These are phyloP conservation scores for Mastacembelus armatus DNA, from an alignment of 2,797 vertebrate genomes.

Conservation along the genomic window DNA sequence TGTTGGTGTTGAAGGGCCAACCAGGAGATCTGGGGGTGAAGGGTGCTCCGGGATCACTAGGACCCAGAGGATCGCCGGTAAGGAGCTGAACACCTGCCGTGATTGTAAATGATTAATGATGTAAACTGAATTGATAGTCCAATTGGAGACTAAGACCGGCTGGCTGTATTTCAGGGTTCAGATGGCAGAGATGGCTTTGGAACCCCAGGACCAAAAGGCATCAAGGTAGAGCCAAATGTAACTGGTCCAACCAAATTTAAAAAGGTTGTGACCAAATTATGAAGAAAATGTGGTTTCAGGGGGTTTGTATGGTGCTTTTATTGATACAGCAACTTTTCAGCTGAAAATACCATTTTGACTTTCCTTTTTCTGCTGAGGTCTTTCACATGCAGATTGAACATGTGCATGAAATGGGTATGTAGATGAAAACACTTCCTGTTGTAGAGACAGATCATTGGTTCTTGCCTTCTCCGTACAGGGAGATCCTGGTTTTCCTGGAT, in stretches of 20 bases:
- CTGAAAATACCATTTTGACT: too few species aligned
- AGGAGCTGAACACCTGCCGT: slow-evolving; percentile 39
- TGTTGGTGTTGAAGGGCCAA: slow-evolving; percentile 81
- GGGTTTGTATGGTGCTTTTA: too few species aligned
- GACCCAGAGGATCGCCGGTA: slow-evolving; percentile 83
- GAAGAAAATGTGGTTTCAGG: too few species aligned
- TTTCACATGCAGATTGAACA: not conserved
- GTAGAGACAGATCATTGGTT: not conserved
- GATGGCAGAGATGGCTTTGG: slow-evolving; percentile 84
- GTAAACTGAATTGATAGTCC: not conserved
- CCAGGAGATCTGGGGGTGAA: slow-evolving; percentile 79
- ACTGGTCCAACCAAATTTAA: not conserved
- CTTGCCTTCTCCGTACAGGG: slow-evolving; percentile 71
- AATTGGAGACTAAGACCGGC: not conserved
- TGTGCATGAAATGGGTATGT: not conserved
- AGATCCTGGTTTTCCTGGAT: slow-evolving; percentile 84
- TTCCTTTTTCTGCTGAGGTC: too few species aligned
- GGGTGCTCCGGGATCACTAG: slow-evolving; percentile 79
- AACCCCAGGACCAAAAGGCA: slow-evolving; percentile 79
- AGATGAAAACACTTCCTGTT: not conserved
- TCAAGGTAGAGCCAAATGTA: slow-evolving; percentile 77
- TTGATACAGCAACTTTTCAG: too few species aligned
- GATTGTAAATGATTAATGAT: too few species aligned
- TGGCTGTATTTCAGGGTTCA: slow-evolving; percentile 77
- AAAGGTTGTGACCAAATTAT: too few species aligned